Percentiles rank a stretch among this genome's conserved stretches.
phyloP scores from a whole-genome alignment of 2,797 vertebrate genomes.

The Furcifer pardalis region DNA sequence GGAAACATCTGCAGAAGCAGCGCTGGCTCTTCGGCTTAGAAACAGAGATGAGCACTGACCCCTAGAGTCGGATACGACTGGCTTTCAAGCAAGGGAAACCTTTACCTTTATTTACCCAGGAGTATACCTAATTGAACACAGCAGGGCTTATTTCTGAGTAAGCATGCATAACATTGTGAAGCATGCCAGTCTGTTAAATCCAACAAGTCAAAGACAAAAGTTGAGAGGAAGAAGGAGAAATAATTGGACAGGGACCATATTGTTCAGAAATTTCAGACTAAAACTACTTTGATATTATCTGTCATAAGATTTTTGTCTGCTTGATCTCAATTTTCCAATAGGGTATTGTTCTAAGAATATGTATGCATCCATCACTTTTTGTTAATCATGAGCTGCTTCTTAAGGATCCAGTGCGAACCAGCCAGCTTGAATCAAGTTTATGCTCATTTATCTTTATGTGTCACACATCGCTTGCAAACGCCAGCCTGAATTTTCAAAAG shows the following conservation, averaged over 20 bases:
- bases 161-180: neutral
- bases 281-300: conserved; percentile 1
- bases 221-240: neutral
- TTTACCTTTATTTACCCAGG: too few species aligned
- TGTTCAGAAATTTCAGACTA: neutral
- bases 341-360: neutral
- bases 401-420: neutral
- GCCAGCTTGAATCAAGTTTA: conserved; percentile 5
- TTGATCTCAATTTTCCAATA: neutral
- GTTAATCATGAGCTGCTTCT: neutral
- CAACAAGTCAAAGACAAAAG: neutral
- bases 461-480: neutral
- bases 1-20: too few species aligned
- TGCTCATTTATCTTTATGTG: neutral
- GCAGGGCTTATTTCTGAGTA: neutral
- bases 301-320: neutral
- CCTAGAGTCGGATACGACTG: too few species aligned
- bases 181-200: neutral
- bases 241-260: neutral
- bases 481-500: conserved; percentile 9
- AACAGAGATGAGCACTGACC: too few species aligned
- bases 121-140: neutral
- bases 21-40: too few species aligned
- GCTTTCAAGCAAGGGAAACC: too few species aligned
- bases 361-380: neutral